These are phyloP conservation scores for Dasyurus viverrinus DNA, from an alignment of 2,113 vertebrate species.

Conservation along the genomic window DNA sequence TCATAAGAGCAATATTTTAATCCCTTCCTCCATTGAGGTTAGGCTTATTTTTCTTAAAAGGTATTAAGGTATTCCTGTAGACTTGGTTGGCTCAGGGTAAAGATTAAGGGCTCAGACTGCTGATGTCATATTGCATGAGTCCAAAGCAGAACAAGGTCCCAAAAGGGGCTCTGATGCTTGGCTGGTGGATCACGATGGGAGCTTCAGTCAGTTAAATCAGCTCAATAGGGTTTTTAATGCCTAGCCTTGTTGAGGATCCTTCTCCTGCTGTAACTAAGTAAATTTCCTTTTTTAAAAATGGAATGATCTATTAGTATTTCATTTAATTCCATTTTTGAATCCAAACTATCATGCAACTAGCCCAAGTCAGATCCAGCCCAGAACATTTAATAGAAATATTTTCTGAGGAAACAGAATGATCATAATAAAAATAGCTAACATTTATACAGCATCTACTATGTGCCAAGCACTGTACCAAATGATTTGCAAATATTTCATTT, in stretches of 20 bases:
- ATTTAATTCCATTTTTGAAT: not conserved
- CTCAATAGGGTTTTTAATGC: not conserved
- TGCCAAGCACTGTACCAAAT: not conserved
- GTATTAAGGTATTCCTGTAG: not conserved
- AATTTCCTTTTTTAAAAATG: not conserved
- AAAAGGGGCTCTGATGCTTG: not conserved
- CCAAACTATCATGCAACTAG: not conserved
- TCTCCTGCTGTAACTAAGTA: not conserved
- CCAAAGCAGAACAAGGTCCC: not conserved
- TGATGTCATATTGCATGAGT: not conserved
- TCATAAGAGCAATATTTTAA: not conserved
- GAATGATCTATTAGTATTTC: not conserved
- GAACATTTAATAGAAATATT: not conserved
- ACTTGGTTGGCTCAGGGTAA: not conserved
- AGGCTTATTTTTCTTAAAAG: not conserved
- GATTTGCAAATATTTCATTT: not conserved
- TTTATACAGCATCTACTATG: not conserved
- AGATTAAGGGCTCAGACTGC: not conserved
- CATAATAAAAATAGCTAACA: not conserved
- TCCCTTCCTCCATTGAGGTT: not conserved
- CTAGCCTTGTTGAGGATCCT: not conserved
- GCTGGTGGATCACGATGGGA: not conserved
- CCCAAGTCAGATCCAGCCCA: not conserved
- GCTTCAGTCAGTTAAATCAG: not conserved
- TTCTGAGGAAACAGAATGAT: not conserved